A percentile compares a stretch with the other conserved stretches of the same genome.
These are phyloP conservation scores for Synanceia verrucosa DNA, from an alignment of 2,797 vertebrate species.

Conservation along the genomic window DNA sequence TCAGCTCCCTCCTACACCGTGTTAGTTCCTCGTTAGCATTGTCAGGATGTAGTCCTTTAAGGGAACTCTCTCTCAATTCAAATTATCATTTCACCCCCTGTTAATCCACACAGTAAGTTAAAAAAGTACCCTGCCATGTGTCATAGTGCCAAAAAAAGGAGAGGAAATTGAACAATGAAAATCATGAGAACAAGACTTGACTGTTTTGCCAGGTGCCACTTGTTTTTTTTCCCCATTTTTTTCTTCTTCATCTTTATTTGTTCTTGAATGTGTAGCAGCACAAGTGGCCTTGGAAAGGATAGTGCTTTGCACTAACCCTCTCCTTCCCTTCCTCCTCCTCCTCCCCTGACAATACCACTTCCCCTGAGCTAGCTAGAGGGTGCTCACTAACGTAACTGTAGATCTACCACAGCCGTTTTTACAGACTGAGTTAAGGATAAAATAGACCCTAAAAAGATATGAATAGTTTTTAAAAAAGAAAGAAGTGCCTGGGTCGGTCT, in stretches of 20 bases:
- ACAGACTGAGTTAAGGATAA: conserved; percentile 69
- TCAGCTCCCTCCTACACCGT: conserved; percentile 27
- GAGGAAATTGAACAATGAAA: conserved; percentile 78
- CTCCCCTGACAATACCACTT: conserved; percentile 74
- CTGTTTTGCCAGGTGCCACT: conserved; percentile 80
- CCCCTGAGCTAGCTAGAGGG: conserved; percentile 77
- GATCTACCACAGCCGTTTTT: conserved; percentile 76
- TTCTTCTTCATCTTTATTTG: conserved; percentile 36
- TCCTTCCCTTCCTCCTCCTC: not conserved
- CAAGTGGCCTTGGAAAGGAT: conserved; percentile 80
- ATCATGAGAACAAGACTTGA: conserved; percentile 75
- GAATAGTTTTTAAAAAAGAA: conserved; percentile 66
- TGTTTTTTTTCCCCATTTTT: conserved; percentile 52
- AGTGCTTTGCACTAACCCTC: conserved; percentile 75
- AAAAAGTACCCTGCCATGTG: conserved; percentile 69
- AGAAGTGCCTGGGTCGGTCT: conserved; percentile 78
- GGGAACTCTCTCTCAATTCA: conserved; percentile 72
- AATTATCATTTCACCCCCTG: conserved; percentile 63
- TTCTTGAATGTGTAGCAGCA: conserved; percentile 83
- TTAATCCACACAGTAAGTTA: conserved; percentile 56
- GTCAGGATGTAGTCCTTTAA: conserved; percentile 77
- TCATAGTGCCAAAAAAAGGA: conserved; percentile 83
- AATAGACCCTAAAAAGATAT: conserved; percentile 73
- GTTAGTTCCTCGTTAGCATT: conserved; percentile 49
- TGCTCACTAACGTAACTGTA: conserved; percentile 75